Conservation (phyloP, 1,140 invertebrate genomes). For the Daktulosphaira vitifoliae region DNA sequence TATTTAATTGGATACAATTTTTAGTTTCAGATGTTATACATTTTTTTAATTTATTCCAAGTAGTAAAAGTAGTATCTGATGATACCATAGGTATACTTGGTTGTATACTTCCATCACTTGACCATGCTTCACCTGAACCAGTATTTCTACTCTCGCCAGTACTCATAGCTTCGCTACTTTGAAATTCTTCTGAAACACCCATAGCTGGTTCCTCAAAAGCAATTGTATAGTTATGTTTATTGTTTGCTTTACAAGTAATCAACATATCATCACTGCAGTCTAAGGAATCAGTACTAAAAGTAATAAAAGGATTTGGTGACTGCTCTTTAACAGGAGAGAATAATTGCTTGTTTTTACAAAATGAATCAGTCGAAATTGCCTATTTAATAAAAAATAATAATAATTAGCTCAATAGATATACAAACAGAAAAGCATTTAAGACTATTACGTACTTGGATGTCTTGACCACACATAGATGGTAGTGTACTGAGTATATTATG, state of each 20-base stretch:
- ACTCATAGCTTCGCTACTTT: slow-evolving; percentile 41
- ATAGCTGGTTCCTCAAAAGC: slow-evolving; percentile 82
- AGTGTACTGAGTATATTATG: slow-evolving; percentile 70
- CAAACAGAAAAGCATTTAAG: too few species aligned
- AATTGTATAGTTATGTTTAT: slow-evolving; percentile 90
- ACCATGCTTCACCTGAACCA: slow-evolving; percentile 26
- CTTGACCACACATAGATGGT: slow-evolving; percentile 57
- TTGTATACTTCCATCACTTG: slow-evolving; percentile 21
- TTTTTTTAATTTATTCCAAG: slow-evolving; percentile 72
- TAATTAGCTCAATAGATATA: too few species aligned
- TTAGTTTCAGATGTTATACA: slow-evolving; percentile 41
- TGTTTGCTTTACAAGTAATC: slow-evolving; percentile 76
- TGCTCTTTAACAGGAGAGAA: slow-evolving; percentile 85
- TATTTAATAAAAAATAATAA: slow-evolving; percentile 41
- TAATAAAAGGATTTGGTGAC: slow-evolving; percentile 54
- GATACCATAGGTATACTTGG: slow-evolving; percentile 55
- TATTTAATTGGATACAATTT: slow-evolving; percentile 55
- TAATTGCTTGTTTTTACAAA: slow-evolving; percentile 78
- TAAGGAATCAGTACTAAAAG: slow-evolving; percentile 81
- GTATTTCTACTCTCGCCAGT: slow-evolving; percentile 28
- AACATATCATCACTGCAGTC: slow-evolving; percentile 83
- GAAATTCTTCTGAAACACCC: slow-evolving; percentile 72
- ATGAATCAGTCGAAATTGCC: slow-evolving; percentile 51
- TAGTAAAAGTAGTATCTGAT: slow-evolving; percentile 70
- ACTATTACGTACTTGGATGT: slow-evolving; percentile 44